Evolutionary conservation across 1,140 invertebrate genomes (phyloP).

Genomic region (Aricia agestis): DNA sequence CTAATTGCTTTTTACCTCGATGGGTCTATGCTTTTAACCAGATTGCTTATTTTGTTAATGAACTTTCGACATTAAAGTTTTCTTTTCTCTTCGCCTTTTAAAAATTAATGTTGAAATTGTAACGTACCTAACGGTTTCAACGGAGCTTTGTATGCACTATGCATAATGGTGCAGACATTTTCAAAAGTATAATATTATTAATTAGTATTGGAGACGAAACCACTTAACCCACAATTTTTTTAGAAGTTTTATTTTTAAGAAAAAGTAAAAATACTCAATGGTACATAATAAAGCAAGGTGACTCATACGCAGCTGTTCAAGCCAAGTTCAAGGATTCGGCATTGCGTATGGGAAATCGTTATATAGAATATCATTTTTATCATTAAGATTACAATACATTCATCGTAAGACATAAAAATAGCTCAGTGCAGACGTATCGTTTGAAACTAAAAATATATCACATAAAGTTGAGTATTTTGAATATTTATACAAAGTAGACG

Average conservation of each 20-base stretch:
- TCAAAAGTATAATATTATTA: too few species aligned
- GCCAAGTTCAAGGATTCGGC: too few species aligned
- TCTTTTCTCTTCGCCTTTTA: constrained; percentile 20
- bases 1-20: constrained; percentile 64
- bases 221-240: too few species aligned
- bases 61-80: constrained; percentile 48
- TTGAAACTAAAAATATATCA: background rate
- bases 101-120: background rate
- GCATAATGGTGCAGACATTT: background rate
- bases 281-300: too few species aligned
- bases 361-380: too few species aligned
- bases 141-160: background rate
- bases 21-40: constrained; percentile 60
- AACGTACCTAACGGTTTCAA: background rate
- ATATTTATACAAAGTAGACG: constrained; percentile 5
- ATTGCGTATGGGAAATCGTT: too few species aligned
- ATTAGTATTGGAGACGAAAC: too few species aligned
- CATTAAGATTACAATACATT: too few species aligned
- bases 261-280: too few species aligned
- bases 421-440: background rate
- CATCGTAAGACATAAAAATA: background rate
- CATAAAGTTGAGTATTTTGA: constrained; percentile 6
- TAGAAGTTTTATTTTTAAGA: too few species aligned
- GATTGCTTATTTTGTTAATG: constrained; percentile 68
- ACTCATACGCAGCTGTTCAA: too few species aligned